Evolutionary conservation across 1,140 invertebrate genomes (phyloP), one percentile per base, ranked within the genome.

Genomic region (Drosophila arizonae): DNA sequence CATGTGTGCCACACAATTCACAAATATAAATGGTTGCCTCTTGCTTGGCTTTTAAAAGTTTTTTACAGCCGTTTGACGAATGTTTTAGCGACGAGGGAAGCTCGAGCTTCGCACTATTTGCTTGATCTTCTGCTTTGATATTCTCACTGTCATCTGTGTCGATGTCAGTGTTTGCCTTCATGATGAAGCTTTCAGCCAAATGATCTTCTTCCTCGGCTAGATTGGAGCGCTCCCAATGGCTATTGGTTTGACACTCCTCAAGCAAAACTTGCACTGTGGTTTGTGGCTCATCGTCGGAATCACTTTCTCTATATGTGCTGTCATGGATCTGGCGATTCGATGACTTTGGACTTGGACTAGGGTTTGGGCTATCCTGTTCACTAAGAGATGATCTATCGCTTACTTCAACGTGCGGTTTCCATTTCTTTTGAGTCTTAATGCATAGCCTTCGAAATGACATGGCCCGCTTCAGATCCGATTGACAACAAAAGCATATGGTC

Each of bases 361-460:
- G 28, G 15, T 30, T 51, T n/a, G 28, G 6, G 28, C 4, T 30
- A 30, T 77, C 61, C 13, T 48, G 15, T 0, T 76, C 77, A 17
- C 75, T 55, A 4, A 46, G 33, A 1, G 54, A 48, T 1, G 54
- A 70, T 6, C 71, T 41, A 0, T 48, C 45, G 1, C 46, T 11
- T 6, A 17, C 33, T 65, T 60, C 28, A 4, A 56, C 13, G 6
- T 13, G 26, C 2, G 43, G 15, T 4, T 21, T 36, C 68, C 79
- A 87, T 26, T 55, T 73, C 15, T 69, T 79, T 55, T 81, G 76
- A 2, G 66, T 72, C 24, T 87, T 87, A 1, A 79, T 70, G 28
- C 76, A 87, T 6, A 77, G 51, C 11, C 58, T 73, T 0, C 82
- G 79, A 45, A 86, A 86, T 0, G 82, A 61, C 48, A 86, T 50